phyloP scores from a whole-genome alignment of 2,888 invertebrate species.

The Troides helena region DNA sequence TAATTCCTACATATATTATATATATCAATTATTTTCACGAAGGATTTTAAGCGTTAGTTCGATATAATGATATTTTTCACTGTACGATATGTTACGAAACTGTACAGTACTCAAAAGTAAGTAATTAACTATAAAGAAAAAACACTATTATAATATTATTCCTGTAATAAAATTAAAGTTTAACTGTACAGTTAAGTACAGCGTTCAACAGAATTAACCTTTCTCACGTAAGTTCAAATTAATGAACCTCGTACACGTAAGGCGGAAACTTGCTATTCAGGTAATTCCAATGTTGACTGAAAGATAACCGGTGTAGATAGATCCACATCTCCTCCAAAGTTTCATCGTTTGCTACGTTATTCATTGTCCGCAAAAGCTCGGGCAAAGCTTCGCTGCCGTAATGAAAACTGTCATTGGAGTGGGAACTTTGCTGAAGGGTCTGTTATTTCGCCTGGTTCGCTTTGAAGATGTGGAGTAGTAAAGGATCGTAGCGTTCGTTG shows the following conservation, averaged over 20 bases:
- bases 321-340: not conserved
- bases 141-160: too few species aligned
- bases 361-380: constrained; percentile 3
- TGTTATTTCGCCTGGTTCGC: not conserved
- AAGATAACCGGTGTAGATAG: not conserved
- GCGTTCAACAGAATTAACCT: not conserved
- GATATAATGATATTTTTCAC: too few species aligned
- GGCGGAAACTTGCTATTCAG: not conserved
- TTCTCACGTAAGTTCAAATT: constrained; percentile 4
- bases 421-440: not conserved
- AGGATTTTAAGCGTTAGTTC: too few species aligned
- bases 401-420: constrained; percentile 1
- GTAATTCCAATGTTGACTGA: constrained; percentile 10
- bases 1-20: too few species aligned
- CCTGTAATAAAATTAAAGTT: too few species aligned
- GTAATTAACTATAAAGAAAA: too few species aligned
- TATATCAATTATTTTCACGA: too few species aligned
- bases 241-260: constrained; percentile 4
- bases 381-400: not conserved
- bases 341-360: not conserved
- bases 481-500: constrained; percentile 9
- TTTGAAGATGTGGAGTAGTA: not conserved
- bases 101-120: too few species aligned
- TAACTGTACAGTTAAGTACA: not conserved
- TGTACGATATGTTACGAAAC: too few species aligned